Percentiles rank a stretch among this genome's conserved stretches.
These are phyloP conservation scores for Steatornis caripensis DNA, from an alignment of 2,113 vertebrate genomes.

Conservation along the genomic window DNA sequence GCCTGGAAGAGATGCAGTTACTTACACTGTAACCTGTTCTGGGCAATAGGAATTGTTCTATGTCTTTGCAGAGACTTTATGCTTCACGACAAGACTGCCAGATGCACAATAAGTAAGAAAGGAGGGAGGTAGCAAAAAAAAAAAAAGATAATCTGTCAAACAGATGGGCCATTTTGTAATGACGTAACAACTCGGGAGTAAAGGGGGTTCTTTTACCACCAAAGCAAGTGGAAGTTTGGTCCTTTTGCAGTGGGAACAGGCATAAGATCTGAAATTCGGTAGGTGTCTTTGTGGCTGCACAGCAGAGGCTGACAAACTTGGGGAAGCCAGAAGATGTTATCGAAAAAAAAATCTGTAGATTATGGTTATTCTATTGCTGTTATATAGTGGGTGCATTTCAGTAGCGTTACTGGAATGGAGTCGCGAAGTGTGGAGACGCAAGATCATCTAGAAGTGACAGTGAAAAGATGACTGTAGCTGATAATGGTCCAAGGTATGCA, in stretches of 20 bases:
- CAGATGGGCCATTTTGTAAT: neutral
- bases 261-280: neutral
- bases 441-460: neutral
- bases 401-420: neutral
- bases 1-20: neutral
- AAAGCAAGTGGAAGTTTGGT: neutral
- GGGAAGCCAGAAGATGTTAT: neutral
- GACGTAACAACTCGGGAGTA: neutral
- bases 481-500: neutral
- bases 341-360: neutral
- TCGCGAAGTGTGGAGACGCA: neutral
- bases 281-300: neutral
- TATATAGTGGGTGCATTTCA: neutral
- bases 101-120: neutral
- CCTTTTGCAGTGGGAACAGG: neutral
- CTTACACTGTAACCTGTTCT: neutral
- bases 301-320: neutral
- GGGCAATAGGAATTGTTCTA: neutral
- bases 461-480: neutral
- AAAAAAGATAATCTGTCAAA: neutral
- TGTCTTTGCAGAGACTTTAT: neutral
- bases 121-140: neutral
- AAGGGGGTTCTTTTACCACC: neutral
- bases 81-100: neutral
- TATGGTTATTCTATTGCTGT: neutral